phyloP scores from a whole-genome alignment of 1,140 invertebrate species.

The Bombus soroeensis region DNA sequence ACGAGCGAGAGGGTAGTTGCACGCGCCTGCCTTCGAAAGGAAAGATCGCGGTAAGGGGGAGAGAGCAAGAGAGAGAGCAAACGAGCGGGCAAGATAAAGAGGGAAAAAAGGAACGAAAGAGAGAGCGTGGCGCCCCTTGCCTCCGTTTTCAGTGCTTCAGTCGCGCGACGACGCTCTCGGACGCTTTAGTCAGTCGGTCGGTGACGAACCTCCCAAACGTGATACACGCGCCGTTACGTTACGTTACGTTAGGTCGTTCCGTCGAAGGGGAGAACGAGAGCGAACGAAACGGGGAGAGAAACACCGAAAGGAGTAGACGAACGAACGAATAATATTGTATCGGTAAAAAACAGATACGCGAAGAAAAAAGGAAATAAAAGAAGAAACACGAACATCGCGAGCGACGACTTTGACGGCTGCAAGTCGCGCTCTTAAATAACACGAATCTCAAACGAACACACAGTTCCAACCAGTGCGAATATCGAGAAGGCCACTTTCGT shows the following conservation, averaged over 20 bases:
- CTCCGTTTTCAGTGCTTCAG: constrained; percentile 68
- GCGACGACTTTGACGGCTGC: constrained; percentile 39
- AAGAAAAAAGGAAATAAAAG: constrained; percentile 1
- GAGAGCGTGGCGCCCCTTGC: constrained; percentile 61
- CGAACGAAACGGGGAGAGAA: constrained; percentile 34
- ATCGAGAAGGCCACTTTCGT: constrained; percentile 65
- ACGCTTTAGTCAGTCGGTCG: constrained; percentile 66
- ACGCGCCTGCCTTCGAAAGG: constrained; percentile 73
- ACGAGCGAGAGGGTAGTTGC: constrained; percentile 80
- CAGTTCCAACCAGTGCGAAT: constrained; percentile 55
- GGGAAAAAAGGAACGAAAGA: constrained; percentile 47
- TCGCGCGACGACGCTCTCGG: constrained; percentile 68
- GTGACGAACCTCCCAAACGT: constrained; percentile 64
- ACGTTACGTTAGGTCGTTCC: constrained; percentile 48
- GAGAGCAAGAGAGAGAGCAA: constrained; percentile 30
- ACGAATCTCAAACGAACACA: constrained; percentile 51
- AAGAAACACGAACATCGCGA: constrained; percentile 28
- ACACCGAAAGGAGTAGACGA: constrained; percentile 44
- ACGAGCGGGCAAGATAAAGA: constrained; percentile 34
- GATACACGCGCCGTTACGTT: constrained; percentile 57
- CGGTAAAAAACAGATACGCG: constrained; percentile 28
- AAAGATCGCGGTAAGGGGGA: constrained; percentile 63
- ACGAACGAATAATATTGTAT: constrained; percentile 60
- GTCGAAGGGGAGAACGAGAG: constrained; percentile 44
- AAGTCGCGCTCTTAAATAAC: constrained; percentile 38